Percentiles rank a stretch among this genome's conserved stretches.
These are phyloP conservation scores for Ptychobarbus kaznakovi DNA, from an alignment of 2,797 vertebrate genomes.

Conservation along the genomic window DNA sequence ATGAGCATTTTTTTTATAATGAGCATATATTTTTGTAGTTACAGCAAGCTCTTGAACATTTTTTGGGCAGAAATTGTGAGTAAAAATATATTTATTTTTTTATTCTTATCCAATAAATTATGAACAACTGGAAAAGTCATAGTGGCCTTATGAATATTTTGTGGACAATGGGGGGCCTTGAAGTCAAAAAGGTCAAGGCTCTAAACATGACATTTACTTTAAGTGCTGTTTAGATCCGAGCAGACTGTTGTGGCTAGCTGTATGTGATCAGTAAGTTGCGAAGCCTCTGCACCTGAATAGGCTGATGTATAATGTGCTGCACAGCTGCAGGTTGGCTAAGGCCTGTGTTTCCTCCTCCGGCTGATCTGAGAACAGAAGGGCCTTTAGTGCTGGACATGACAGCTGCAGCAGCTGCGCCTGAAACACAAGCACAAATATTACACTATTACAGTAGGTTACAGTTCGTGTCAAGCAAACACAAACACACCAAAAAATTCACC, in stretches of 20 bases:
- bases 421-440: conserved; percentile 29
- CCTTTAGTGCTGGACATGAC: conserved; percentile 98
- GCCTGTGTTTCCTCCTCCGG: conserved; percentile 85
- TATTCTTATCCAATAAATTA: no score
- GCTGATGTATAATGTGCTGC: conserved; percentile 96
- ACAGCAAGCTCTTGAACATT: not conserved
- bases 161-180: not conserved
- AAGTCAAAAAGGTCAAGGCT: not conserved
- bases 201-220: not conserved
- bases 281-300: conserved; percentile 84
- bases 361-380: conserved; percentile 91
- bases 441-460: not conserved
- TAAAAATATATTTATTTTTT: not conserved
- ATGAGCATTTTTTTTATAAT: not conserved
- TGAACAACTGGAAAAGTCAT: not conserved
- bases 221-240: not conserved
- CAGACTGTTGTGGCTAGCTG: not conserved
- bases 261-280: not conserved
- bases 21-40: not conserved
- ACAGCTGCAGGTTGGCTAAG: conserved; percentile 87
- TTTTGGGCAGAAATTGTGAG: not conserved
- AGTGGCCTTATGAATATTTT: not conserved
- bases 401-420: conserved; percentile 95
- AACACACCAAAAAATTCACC: not conserved
- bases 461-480: not conserved